Evolutionary conservation across 64 coral and sea anemone species (phyloP), one percentile per base, ranked within the genome.

Genomic region (Dendrophyllia cribrosa): DNA sequence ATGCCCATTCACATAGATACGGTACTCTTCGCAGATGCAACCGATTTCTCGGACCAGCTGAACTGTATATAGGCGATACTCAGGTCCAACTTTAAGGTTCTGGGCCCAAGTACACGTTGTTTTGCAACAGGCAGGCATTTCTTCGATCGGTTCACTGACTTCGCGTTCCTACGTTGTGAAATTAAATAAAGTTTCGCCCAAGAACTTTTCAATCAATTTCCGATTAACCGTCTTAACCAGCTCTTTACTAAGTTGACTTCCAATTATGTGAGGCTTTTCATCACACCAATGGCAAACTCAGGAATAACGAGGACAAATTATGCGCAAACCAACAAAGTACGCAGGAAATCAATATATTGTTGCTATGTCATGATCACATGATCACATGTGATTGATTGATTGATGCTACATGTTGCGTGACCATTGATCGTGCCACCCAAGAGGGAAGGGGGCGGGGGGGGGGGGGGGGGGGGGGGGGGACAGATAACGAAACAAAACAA

Each of bases 1-100:
- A 21, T 91, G 66, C 11, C 82, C 87, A 69, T 98, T 95, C 2
- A 95, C 96, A 49, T 91, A 98, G 79, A 98, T 88, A 22, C 95
- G 74, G 70, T 98, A 95, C 4, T 85, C 81, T 82, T 98, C 96
- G 7, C 67, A 60, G 15, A 88, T 77, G 15, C 87, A 95, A 47
- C 94, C 91, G 4, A 93, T 79, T 9, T 90, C 60, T 73, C 96
- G 87, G 43, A 68, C 62, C 3, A 98, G 62, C 58, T 98, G 96
- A 10, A 98, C 93, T 0, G 87, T 91, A n/a, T 82, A 95, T 68
- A 95, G 96, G 51, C 86, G 91, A 71, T 78, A 92, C 56, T 98
- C 93, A 7, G 59, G 45, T 23, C 93, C 89, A 55, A 92, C 85
- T 72, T 81, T 89, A 44, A 98, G 86, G 52, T 95, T 98, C 76